phyloP scores from a whole-genome alignment of 2,113 vertebrate species.

The Hiodon tergisus region DNA sequence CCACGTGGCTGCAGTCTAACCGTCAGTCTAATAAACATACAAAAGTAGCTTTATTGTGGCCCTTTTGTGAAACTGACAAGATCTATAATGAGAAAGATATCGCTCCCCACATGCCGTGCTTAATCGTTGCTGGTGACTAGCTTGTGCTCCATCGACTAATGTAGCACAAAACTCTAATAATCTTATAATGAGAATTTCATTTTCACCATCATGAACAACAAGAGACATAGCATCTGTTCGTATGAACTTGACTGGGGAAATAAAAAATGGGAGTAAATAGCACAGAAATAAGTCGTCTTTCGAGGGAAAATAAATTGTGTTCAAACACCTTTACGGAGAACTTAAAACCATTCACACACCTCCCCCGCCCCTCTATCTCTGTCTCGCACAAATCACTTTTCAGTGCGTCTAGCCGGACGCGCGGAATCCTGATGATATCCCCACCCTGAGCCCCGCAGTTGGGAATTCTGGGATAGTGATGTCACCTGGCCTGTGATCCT shows the following conservation, averaged over 20 bases:
- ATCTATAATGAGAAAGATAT: conserved; percentile 48
- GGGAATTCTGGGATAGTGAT: conserved; percentile 11
- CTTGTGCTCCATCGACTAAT: conserved; percentile 40
- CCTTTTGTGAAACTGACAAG: conserved; percentile 53
- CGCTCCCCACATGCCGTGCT: conserved; percentile 2
- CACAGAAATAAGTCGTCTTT: too few species aligned
- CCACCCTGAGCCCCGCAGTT: conserved; percentile 9
- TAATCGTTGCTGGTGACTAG: conserved; percentile 5
- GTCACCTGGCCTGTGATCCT: conserved; percentile 1
- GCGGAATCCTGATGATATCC: neutral
- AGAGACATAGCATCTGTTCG: too few species aligned
- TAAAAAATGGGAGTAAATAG: too few species aligned
- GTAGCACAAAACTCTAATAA: too few species aligned
- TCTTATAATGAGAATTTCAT: too few species aligned
- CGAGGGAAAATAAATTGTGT: too few species aligned
- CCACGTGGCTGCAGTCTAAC: conserved; percentile 71
- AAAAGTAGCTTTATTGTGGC: conserved; percentile 57
- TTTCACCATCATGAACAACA: too few species aligned
- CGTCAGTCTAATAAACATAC: conserved; percentile 67
- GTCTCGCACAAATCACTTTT: conserved; percentile 32
- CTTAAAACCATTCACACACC: neutral
- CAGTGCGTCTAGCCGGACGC: neutral
- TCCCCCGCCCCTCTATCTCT: conserved; percentile 29
- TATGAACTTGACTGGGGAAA: too few species aligned
- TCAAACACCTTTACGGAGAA: neutral